These are phyloP conservation scores for Melanostigma gelatinosum DNA, from an alignment of 2,113 vertebrate genomes.

Conservation along the genomic window DNA sequence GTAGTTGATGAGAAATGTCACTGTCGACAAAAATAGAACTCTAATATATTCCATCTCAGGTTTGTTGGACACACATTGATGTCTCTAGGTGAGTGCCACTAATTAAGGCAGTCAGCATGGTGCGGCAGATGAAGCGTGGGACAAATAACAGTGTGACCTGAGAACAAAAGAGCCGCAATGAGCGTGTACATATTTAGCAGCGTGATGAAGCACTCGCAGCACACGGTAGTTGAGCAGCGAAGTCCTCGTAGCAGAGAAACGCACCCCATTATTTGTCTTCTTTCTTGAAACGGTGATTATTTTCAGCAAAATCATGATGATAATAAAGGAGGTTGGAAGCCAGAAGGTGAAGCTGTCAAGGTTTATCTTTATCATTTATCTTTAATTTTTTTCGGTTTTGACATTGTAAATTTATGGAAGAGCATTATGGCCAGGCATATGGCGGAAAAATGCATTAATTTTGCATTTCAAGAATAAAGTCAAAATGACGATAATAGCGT, in stretches of 20 bases:
- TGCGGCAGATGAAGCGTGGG: constrained; percentile 60
- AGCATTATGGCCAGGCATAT: not conserved
- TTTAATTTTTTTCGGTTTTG: not conserved
- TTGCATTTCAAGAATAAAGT: not conserved
- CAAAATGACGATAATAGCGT: not conserved
- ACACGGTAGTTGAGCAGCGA: constrained; percentile 32
- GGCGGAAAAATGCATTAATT: not conserved
- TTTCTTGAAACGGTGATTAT: constrained; percentile 6
- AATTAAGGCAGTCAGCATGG: constrained; percentile 73
- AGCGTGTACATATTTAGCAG: constrained; percentile 61
- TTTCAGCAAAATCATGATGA: not conserved
- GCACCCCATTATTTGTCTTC: constrained; percentile 36
- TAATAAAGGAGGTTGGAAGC: constrained; percentile 2
- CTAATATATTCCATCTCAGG: constrained; percentile 77
- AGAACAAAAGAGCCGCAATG: constrained; percentile 63
- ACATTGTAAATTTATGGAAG: not conserved
- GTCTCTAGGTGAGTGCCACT: constrained; percentile 71
- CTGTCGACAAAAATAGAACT: constrained; percentile 74
- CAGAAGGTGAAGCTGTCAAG: constrained; percentile 1
- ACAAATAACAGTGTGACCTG: constrained; percentile 72
- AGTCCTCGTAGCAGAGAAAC: constrained; percentile 3
- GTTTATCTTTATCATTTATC: not conserved
- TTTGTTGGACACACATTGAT: constrained; percentile 76
- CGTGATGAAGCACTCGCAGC: constrained; percentile 7
- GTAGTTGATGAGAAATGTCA: constrained; percentile 75